phyloP scores from a whole-genome alignment of 2,113 vertebrate genomes.

The Trogon surrucura region DNA sequence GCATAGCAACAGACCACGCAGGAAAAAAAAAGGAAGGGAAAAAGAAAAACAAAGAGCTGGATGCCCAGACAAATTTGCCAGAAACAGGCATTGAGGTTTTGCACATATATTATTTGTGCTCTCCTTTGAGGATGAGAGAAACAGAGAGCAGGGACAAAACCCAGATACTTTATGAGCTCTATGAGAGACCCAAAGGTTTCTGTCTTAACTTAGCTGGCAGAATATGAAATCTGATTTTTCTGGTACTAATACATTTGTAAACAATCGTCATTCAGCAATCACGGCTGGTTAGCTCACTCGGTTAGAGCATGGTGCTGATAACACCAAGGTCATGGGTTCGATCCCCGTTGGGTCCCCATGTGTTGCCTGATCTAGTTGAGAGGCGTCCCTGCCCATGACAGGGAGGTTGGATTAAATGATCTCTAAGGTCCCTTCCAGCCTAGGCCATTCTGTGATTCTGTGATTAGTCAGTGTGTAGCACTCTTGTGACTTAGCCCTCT shows the following conservation, averaged over 20 bases:
- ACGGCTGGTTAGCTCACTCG: not conserved
- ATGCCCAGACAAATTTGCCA: conserved; percentile 40
- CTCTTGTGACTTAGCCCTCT: not conserved
- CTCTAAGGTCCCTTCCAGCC: too few relatives aligned
- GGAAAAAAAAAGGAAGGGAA: not conserved
- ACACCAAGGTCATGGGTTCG: too few relatives aligned
- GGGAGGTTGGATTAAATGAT: too few relatives aligned
- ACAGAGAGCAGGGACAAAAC: not conserved
- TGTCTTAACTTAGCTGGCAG: not conserved
- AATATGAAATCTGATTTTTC: not conserved
- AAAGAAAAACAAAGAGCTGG: conserved; percentile 47
- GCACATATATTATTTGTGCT: conserved; percentile 6
- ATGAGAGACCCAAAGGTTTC: not conserved
- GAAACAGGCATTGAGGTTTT: conserved; percentile 22
- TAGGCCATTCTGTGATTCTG: too few relatives aligned
- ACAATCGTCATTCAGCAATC: not conserved
- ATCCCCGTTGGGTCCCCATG: too few relatives aligned
- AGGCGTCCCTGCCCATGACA: too few relatives aligned
- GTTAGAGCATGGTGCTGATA: too few relatives aligned
- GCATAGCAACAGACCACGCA: conserved; percentile 41
- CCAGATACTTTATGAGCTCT: not conserved
- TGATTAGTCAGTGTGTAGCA: not conserved
- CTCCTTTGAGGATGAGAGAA: conserved; percentile 18
- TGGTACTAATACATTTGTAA: not conserved
- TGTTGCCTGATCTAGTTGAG: too few relatives aligned